Evolutionary conservation across 2,888 invertebrate genomes (phyloP), one percentile per base, ranked within the genome.

Genomic region (Scelioninae gen. 1): DNA sequence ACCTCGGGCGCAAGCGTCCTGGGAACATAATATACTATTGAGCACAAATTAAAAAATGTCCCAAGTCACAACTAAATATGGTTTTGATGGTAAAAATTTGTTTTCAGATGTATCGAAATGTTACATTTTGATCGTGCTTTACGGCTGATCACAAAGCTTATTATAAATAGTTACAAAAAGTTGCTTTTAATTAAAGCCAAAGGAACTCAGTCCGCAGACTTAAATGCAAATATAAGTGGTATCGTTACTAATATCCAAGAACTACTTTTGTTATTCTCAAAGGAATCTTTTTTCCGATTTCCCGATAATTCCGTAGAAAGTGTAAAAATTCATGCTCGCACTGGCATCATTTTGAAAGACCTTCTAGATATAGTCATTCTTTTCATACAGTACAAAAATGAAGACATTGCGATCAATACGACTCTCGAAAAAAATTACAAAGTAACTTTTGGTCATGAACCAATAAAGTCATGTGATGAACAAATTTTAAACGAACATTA

Each of bases 381-480:
- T 4, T 91, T 89, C 63, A 38, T 90, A 0, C 78, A 85, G 0
- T 80, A 31, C 4, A 66, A 84, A 10, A 53, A 29, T 11, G 68
- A 75, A 5, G 58, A 51, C 0, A 31, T 84, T 0, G 34, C 10
- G 9, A 5, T 85, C 0, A 31, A 81, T 10, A 0, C 16, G 11
- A 75, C 83, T 6, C 65, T 77, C 11, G 87, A 87, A 10, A 86
- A 88, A 43, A 62, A 88, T 0, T 90, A 90, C 15, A 87, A 80
- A 47, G 43, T 92, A 5, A 90, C 88, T 0, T 91, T 89, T 62
- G 91, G 90, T 0, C 72, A 80, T 23, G 81, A 86, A 15, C 56
- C 82, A 2, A 15, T 84, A 0, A 15, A 74, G 16, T 87, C 74
- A n/a, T 83, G 83, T 5, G 86, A 88, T 15, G 60, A 65, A n/a